Evolutionary conservation across 2,113 vertebrate species (phyloP).

Genomic region (Sterna hirundo): DNA sequence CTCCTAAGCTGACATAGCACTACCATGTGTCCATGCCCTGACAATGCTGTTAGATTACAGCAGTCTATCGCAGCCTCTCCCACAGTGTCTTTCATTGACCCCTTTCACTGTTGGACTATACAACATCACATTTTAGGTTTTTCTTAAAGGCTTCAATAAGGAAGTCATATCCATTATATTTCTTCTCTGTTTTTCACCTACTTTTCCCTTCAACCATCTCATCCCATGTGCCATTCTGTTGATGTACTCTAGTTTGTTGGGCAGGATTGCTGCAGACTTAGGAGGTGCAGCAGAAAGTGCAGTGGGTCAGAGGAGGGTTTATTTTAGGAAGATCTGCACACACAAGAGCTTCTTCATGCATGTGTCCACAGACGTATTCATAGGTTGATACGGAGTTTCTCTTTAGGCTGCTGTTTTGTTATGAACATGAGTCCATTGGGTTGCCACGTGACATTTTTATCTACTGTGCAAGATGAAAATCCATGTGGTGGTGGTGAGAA

Average conservation of each 20-base stretch:
- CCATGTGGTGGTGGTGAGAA: not conserved
- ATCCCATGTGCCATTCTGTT: not conserved
- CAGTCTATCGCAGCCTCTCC: not conserved
- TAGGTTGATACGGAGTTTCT: not conserved
- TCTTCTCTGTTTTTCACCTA: not conserved
- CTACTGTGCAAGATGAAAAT: slow-evolving; percentile 17
- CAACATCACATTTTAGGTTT: not conserved
- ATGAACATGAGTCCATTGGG: not conserved
- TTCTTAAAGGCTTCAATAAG: not conserved
- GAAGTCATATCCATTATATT: not conserved
- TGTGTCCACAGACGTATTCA: not conserved
- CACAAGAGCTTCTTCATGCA: not conserved
- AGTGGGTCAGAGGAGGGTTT: accelerated
- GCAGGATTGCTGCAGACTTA: not conserved
- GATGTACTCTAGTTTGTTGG: not conserved
- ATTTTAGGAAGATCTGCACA: not conserved
- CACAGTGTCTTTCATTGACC: not conserved
- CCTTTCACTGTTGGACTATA: not conserved
- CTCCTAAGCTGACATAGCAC: too few species aligned
- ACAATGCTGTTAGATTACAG: not conserved
- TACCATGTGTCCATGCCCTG: not conserved
- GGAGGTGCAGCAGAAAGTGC: not conserved
- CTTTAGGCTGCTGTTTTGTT: not conserved
- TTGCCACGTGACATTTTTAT: not conserved
- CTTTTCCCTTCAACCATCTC: not conserved